phyloP scores from a whole-genome alignment of 2,797 vertebrate genomes.

The Coluber constrictor region DNA sequence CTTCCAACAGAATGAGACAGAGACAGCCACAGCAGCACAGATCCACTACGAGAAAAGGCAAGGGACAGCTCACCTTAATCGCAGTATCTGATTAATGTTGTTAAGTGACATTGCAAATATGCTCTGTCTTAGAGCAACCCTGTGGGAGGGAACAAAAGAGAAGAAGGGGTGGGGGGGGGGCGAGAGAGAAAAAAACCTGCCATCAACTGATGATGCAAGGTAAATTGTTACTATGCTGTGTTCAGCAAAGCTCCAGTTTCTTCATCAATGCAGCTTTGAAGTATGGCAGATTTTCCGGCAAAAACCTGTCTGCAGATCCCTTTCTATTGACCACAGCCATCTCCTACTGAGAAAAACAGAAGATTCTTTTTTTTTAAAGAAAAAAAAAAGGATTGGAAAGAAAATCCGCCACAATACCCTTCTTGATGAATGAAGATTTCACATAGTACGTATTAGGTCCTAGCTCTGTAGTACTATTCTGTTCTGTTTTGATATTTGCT shows the following conservation, averaged over 20 bases:
- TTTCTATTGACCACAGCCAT: conserved; percentile 28
- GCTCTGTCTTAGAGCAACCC: conserved; percentile 81
- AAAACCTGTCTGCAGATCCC: conserved; percentile 62
- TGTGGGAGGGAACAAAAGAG: conserved; percentile 82
- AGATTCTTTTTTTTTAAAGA: conserved; percentile 65
- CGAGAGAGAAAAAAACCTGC: conserved; percentile 20
- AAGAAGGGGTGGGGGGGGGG: conserved; percentile 66
- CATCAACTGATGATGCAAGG: conserved; percentile 80
- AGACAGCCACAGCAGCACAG: conserved; percentile 75
- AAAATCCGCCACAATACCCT: conserved; percentile 60
- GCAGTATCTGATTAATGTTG: conserved; percentile 88
- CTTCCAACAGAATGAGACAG: conserved; percentile 71
- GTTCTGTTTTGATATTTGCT: conserved; percentile 60
- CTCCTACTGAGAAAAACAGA: conserved; percentile 68
- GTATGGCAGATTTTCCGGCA: conserved; percentile 68
- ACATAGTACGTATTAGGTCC: conserved; percentile 67
- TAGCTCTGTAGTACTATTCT: conserved; percentile 56
- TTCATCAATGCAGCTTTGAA: conserved; percentile 64
- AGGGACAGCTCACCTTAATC: conserved; percentile 84
- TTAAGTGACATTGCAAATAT: conserved; percentile 86
- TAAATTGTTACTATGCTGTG: conserved; percentile 73
- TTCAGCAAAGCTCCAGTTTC: conserved; percentile 75
- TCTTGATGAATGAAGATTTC: conserved; percentile 70
- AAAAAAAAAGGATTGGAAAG: conserved; percentile 67
- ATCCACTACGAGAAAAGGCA: conserved; percentile 71